Percentiles rank a stretch among this genome's conserved stretches.
phyloP scores from a whole-genome alignment of 2,888 invertebrate genomes.

The Pherbina coryleti region DNA sequence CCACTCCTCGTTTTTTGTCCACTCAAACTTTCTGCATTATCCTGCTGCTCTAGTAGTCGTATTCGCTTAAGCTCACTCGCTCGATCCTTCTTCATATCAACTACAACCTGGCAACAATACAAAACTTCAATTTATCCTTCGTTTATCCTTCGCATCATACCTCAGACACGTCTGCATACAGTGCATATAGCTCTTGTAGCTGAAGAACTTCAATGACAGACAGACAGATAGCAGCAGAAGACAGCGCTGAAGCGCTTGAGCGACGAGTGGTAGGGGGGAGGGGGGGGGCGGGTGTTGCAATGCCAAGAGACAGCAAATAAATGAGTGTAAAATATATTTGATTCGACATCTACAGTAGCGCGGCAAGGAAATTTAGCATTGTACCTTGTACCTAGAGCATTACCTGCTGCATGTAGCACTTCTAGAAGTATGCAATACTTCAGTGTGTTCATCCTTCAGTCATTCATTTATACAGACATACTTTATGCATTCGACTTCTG shows the following conservation, averaged over 20 bases:
- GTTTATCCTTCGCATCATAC: not conserved
- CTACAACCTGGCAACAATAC: conserved; percentile 15
- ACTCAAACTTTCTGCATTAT: no score
- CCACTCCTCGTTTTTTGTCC: no score
- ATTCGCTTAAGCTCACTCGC: no score
- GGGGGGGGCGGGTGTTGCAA: not conserved
- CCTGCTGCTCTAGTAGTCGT: no score
- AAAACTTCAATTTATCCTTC: conserved; percentile 22
- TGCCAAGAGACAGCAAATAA: conserved; percentile 9
- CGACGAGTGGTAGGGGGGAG: not conserved
- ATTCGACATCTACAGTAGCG: conserved; percentile 16
- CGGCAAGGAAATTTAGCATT: not conserved
- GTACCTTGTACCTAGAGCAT: not conserved
- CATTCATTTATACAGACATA: conserved; percentile 3
- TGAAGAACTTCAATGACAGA: conserved; percentile 4
- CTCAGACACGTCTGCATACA: no score
- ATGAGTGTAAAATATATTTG: conserved; percentile 30
- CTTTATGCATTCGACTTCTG: not conserved
- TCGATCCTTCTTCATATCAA: not conserved
- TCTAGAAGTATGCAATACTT: conserved; percentile 8
- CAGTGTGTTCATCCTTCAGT: not conserved
- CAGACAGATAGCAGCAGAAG: not conserved
- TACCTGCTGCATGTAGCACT: not conserved
- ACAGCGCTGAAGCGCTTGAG: not conserved
- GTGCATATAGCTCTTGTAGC: not conserved